phyloP scores from a whole-genome alignment of 2,797 vertebrate genomes.

The Onychomys leucogaster region DNA sequence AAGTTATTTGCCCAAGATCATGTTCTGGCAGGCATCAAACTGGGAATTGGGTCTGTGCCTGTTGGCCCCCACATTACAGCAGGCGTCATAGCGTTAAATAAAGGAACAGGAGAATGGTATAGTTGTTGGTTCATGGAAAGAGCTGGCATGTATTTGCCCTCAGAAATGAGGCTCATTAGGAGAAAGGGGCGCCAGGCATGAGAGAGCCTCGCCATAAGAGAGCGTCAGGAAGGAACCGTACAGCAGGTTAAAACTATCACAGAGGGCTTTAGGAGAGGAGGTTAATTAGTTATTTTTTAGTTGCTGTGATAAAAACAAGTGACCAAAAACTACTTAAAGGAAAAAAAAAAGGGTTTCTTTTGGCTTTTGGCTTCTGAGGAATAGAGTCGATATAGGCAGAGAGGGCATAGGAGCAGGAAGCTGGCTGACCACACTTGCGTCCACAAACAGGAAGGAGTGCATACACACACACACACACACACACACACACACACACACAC shows the following conservation, averaged over 20 bases:
- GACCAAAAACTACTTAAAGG: neutral
- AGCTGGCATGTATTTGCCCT: neutral
- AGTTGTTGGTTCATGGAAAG: neutral
- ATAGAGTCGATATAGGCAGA: neutral
- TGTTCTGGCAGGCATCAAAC: neutral
- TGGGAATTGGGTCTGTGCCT: neutral
- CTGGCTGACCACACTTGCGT: neutral
- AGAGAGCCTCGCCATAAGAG: too few relatives aligned
- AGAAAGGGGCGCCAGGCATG: neutral
- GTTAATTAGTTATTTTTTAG: neutral
- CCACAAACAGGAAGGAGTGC: neutral
- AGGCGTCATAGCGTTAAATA: neutral
- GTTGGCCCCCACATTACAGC: neutral
- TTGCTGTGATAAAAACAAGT: neutral
- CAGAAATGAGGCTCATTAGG: neutral
- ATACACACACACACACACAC: neutral
- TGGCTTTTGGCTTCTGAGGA: neutral
- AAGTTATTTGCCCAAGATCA: neutral
- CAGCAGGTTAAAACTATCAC: neutral
- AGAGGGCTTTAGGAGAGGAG: neutral
- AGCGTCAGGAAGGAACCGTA: neutral
- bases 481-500: neutral
- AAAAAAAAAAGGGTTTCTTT: neutral
- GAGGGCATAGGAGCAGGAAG: neutral
- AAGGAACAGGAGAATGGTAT: neutral